phyloP scores from a whole-genome alignment of 2,888 invertebrate genomes.

The Xanthorhoe designata region DNA sequence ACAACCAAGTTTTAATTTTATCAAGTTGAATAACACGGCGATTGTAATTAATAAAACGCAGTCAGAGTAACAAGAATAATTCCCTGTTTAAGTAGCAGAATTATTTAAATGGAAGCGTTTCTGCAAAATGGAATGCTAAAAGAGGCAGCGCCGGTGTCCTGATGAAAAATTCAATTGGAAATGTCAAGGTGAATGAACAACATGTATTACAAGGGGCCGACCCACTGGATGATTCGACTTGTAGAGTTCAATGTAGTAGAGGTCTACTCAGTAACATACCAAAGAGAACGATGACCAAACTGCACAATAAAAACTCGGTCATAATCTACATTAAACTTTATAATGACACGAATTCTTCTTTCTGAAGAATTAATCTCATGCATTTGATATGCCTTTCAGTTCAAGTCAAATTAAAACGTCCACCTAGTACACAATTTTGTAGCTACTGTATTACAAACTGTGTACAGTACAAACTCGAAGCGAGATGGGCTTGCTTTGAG shows the following conservation, averaged over 20 bases:
- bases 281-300: no score
- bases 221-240: not conserved
- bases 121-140: slow-evolving; percentile 21
- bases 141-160: slow-evolving; percentile 5
- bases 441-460: slow-evolving; percentile 19
- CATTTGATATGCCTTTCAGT: no score
- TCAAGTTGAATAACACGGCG: not conserved
- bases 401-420: slow-evolving; percentile 16
- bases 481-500: slow-evolving; percentile 13
- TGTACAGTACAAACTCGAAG: slow-evolving; percentile 5
- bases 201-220: not conserved
- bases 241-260: not conserved
- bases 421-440: slow-evolving; percentile 14
- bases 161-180: slow-evolving; percentile 20
- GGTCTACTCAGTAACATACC: no score
- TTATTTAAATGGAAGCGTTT: slow-evolving; percentile 18
- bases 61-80: slow-evolving; percentile 5
- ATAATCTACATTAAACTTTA: no score
- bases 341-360: no score
- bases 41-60: not conserved
- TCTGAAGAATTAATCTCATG: no score
- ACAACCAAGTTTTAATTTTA: no score
- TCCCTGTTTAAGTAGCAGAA: slow-evolving; percentile 9
- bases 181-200: slow-evolving; percentile 13
- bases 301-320: no score